Base-by-base conservation (phyloP, 2,113 vertebrate species). In the Rattus norvegicus region DNA sequence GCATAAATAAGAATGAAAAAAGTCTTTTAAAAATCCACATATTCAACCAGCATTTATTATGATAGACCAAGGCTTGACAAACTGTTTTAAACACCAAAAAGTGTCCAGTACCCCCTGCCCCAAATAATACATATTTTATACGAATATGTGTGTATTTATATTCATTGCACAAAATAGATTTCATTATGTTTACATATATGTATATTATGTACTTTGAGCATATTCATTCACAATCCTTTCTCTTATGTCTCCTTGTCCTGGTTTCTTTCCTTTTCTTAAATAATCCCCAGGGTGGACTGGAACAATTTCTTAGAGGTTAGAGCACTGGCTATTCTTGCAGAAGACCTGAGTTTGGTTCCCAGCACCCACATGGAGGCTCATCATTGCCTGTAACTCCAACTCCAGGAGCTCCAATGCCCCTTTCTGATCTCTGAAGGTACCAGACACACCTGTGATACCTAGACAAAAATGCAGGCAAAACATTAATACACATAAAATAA, bases 21-120 rank as follows among this genome's bases (percentile, higher is more conserved):
- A 56, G 5, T 59, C 7, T 12, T 67, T 3, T 7, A 56, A 88
- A 77, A 17, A 67, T 61, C 43, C 26, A 67, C 24, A 4, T 65
- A 54, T 91, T 91, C n/a, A 89, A 84, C 24, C 30, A 85, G 24
- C 59, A 92, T 8, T 16, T 95, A 49, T 26, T 84, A 56, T 92
- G 30, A 81, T 89, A 79, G 47, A 30, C 12, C 49, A 76, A 63
- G 24, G n/a, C n/a, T 77, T 70, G 36, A 36, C 36, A 91, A 93
- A 88, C 28, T 91, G 1, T 88, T 88, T 43, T 77, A 49, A 5
- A 91, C 83, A 11, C 43, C 92, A 95, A 95, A 96, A 52, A 39
- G 19, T 72, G 52, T 91, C 30, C 49, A 87, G 22, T 84, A 65
- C n/a, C 52, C 43, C 43, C 43, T 43, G 43, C n/a, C 79, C 16